These are phyloP conservation scores for Erythrocercus mccallii DNA, from an alignment of 2,113 vertebrate species.

Conservation along the genomic window DNA sequence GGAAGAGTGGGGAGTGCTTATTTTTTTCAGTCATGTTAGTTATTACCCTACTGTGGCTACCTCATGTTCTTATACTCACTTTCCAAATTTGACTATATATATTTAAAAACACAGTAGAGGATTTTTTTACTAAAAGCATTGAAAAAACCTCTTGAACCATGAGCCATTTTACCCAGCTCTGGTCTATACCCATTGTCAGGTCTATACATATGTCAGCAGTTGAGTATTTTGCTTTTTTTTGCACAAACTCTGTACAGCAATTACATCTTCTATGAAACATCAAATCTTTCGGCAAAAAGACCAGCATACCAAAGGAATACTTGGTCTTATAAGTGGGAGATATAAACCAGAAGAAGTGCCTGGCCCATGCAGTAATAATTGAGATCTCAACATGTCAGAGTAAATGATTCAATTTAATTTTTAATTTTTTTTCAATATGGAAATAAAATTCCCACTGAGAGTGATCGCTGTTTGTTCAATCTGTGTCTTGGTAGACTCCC, in stretches of 20 bases:
- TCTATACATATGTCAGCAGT: not conserved
- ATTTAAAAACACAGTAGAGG: not conserved
- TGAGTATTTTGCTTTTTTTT: not conserved
- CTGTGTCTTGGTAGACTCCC: not conserved
- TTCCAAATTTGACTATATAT: not conserved
- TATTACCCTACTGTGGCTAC: not conserved
- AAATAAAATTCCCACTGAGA: not conserved
- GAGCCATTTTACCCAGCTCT: not conserved
- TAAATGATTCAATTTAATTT: not conserved
- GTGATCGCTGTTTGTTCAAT: not conserved
- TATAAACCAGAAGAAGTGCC: not conserved
- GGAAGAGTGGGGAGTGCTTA: fast-evolving
- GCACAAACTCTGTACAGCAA: not conserved
- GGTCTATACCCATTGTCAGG: not conserved
- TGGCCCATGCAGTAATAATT: not conserved
- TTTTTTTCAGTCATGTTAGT: not conserved
- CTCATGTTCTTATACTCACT: not conserved
- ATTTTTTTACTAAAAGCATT: not conserved
- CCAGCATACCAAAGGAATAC: not conserved
- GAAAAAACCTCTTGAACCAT: not conserved
- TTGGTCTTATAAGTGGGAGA: not conserved
- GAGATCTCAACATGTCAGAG: not conserved
- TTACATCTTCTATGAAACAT: not conserved
- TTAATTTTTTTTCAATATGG: not conserved
- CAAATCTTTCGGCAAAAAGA: not conserved